Conservation (phyloP, 2,797 vertebrate genomes). For the Notoglanidium macrostoma region DNA sequence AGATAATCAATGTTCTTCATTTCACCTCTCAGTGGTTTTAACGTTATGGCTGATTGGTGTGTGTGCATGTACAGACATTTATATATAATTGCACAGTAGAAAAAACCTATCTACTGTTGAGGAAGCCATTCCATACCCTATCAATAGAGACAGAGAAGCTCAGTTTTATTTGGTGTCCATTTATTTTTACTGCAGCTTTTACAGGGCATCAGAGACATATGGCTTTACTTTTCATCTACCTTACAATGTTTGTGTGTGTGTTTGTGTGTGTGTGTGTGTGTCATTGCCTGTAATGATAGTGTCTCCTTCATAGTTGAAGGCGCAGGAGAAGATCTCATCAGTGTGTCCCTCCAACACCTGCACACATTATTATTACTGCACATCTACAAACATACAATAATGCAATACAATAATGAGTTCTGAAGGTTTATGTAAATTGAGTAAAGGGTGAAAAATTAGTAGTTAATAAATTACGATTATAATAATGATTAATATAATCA, state of each 20-base stretch:
- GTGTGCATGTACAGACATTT: too few species aligned
- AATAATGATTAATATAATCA: too few species aligned
- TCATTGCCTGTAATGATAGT: slow-evolving; percentile 90
- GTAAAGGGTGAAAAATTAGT: background rate
- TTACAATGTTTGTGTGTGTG: background rate
- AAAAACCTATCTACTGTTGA: too few species aligned
- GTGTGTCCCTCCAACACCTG: slow-evolving; percentile 88
- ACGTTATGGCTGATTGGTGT: too few species aligned
- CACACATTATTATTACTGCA: slow-evolving; percentile 53
- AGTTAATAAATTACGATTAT: background rate
- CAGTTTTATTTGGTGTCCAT: background rate
- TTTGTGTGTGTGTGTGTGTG: slow-evolving; percentile 21
- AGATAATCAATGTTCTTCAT: too few species aligned
- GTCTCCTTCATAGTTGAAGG: slow-evolving; percentile 92
- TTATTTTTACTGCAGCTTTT: too few species aligned
- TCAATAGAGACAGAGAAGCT: background rate
- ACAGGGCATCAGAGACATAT: background rate
- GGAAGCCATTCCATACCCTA: background rate
- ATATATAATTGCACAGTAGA: too few species aligned
- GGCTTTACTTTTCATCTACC: background rate
- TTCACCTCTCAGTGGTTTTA: too few species aligned
- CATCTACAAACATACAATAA: background rate
- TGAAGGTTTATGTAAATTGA: background rate
- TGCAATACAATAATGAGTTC: too few species aligned
- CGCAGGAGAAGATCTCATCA: slow-evolving; percentile 92